phyloP scores from a whole-genome alignment of 2,797 vertebrate genomes.

The Coracias cyanogaster region DNA sequence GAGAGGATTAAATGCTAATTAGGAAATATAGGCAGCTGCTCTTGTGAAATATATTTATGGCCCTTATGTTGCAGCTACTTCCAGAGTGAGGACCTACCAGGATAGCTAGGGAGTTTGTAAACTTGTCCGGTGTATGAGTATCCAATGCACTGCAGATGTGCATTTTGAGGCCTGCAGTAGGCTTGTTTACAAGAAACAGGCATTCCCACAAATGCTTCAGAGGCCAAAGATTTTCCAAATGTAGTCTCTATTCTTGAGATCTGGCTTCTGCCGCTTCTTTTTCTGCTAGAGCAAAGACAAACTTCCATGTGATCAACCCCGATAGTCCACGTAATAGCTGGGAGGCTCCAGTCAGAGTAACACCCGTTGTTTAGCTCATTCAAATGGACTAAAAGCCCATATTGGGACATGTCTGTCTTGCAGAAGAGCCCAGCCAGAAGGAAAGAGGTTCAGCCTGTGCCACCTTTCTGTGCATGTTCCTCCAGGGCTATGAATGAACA shows the following conservation, averaged over 20 bases:
- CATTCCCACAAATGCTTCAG: neutral
- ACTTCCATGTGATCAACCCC: neutral
- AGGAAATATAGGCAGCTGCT: slow-evolving; percentile 19
- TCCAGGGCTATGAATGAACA: neutral
- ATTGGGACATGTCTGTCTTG: neutral
- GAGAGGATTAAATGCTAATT: slow-evolving; percentile 36
- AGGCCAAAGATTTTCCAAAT: neutral
- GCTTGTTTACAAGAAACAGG: neutral
- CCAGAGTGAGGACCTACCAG: neutral
- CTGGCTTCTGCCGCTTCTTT: neutral
- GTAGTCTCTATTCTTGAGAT: neutral
- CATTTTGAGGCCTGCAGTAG: neutral
- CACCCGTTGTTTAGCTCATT: neutral
- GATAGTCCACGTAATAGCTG: neutral
- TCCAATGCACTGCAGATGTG: neutral
- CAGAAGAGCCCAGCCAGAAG: neutral
- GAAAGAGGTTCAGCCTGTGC: neutral
- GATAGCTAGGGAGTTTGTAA: neutral
- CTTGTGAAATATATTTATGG: neutral
- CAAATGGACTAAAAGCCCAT: neutral
- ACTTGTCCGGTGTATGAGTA: neutral
- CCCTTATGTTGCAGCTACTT: neutral
- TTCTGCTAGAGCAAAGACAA: neutral
- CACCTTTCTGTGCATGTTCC: neutral
- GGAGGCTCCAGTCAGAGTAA: neutral